A percentile compares a stretch with the other conserved stretches of the same genome.
phyloP scores from a whole-genome alignment of 2,113 vertebrate genomes.

The Lucifuga dentata region DNA sequence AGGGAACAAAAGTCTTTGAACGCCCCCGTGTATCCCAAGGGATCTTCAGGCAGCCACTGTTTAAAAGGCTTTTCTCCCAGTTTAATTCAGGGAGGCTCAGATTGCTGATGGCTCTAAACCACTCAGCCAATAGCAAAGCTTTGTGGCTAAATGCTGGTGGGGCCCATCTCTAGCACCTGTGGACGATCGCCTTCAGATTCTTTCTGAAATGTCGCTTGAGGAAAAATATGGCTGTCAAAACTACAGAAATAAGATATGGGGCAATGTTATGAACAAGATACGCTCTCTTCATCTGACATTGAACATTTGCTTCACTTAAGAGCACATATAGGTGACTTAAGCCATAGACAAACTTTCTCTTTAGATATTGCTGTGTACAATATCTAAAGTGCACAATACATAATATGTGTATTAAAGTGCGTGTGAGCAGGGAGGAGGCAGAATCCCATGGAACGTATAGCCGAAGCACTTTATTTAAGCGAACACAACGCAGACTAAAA shows the following conservation, averaged over 20 bases:
- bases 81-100: constrained; percentile 38
- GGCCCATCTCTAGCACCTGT: constrained; percentile 27
- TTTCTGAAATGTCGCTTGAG: constrained; percentile 17
- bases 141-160: constrained; percentile 13
- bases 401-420: too few relatives aligned
- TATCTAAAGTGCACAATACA: too few relatives aligned
- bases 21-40: background rate
- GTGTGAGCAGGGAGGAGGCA: too few relatives aligned
- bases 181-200: background rate
- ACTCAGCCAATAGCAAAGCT: constrained; percentile 20
- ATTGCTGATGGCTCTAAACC: constrained; percentile 32
- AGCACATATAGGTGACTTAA: background rate
- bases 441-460: too few relatives aligned
- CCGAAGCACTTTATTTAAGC: too few relatives aligned
- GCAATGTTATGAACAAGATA: constrained; percentile 2
- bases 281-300: constrained; percentile 9
- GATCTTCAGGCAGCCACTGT: constrained; percentile 2
- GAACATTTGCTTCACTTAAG: too few relatives aligned
- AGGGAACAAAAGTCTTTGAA: constrained; percentile 18
- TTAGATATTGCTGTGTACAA: too few relatives aligned
- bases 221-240: constrained; percentile 32
- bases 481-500: too few relatives aligned
- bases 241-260: constrained; percentile 1
- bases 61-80: constrained; percentile 39
- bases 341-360: too few relatives aligned